Evolutionary conservation across 2,113 vertebrate genomes (phyloP).

Genomic region (Peucedramus taeniatus): DNA sequence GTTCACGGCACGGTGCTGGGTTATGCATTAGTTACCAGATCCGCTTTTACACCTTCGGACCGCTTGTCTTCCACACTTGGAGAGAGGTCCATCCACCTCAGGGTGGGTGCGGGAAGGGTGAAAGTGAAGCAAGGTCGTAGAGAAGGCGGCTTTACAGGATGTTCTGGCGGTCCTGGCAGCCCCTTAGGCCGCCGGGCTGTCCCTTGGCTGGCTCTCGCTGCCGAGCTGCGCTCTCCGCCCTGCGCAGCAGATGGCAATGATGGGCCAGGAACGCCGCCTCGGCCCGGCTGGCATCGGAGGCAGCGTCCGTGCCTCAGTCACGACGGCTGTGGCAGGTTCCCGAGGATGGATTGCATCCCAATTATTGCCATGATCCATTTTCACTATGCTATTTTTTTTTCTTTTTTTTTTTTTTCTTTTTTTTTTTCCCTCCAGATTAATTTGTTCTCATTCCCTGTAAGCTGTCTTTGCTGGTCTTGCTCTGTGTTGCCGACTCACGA

Average conservation of each 20-base stretch:
- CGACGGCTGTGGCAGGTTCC: background rate
- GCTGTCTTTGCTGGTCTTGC: background rate
- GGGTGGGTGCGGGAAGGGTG: background rate
- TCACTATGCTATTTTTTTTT: background rate
- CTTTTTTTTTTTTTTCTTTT: too few relatives aligned
- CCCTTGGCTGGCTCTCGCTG: fast-evolving
- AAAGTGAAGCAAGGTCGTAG: background rate
- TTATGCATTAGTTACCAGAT: too few relatives aligned
- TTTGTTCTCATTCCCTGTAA: background rate
- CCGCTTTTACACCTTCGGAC: background rate
- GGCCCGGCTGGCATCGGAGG: background rate
- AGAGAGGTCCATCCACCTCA: background rate
- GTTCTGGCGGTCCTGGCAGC: background rate
- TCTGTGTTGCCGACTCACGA: background rate
- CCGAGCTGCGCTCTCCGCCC: background rate
- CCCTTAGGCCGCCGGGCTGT: background rate
- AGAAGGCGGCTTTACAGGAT: background rate
- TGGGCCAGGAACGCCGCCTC: background rate
- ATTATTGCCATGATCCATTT: background rate
- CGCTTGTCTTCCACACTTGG: background rate
- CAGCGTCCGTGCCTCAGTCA: background rate
- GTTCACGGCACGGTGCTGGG: fast-evolving
- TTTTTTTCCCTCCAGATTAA: background rate
- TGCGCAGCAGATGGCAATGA: constrained; percentile 35
- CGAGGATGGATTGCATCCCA: background rate